Base-by-base conservation (phyloP, 2,888 invertebrate genomes). In the Harpalus rubripes region DNA sequence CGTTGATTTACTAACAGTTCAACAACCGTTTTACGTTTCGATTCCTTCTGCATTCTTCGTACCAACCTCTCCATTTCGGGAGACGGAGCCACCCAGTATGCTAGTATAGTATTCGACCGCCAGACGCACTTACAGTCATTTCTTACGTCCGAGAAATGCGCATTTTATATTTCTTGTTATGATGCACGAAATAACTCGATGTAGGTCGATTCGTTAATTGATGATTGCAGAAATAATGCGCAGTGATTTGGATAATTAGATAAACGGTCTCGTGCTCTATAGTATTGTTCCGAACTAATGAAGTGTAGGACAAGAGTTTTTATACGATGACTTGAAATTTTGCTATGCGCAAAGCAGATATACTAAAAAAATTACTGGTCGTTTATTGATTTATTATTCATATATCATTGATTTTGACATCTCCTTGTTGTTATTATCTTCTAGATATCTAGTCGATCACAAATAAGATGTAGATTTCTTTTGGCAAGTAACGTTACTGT, bases 61-160 rank as follows among this genome's bases (percentile, higher is more conserved):
- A 79, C 82, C 58, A 56, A 72, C 68, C 72, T 82, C 15, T 58
- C 82, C 82, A 72, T 82, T 72, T 72, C 26, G 58, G 79, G 79
- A n/a, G 16, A 39, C 59, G 16, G 22, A 41, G 26, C 58, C 52
- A 41, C 79, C 79, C 61, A 61, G 61, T 78, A 58, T 78, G 52
- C 52, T 18, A 61, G 61, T 78, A 58, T 78, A 76, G 74, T 18
- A 78, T 78, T 78, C 18, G 68, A 39, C n/a, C 68, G 12, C 39
- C 10, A 32, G 39, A 32, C 5, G 68, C 41, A 32, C 32, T 32
- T 32, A 5, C 32, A 16, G 12, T 12, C 3, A 52, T 74, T 74
- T 74, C 44, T 72, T 41, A 16, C 68, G 15, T 39, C 68, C 10
- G 18, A 74, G 72, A 74, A 74, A 74, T 74, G 68, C 44, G 72